Conservation (phyloP, 2,113 vertebrate species). For the Puma concolor region DNA sequence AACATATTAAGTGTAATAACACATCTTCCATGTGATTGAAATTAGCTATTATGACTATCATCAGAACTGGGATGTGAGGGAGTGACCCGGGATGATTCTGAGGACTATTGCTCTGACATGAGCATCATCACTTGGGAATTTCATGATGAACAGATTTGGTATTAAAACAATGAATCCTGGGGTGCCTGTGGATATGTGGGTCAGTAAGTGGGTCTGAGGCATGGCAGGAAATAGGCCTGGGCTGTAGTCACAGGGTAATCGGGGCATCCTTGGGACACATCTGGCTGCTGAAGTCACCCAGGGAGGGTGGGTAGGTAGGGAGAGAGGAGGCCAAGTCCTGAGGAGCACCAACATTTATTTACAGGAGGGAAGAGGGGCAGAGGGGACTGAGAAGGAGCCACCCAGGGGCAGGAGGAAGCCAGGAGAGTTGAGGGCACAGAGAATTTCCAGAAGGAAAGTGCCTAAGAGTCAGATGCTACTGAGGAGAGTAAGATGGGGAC, state of each 20-base stretch:
- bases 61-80: neutral
- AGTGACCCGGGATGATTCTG: neutral
- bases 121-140: neutral
- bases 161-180: neutral
- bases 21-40: neutral
- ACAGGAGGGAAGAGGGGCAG: neutral
- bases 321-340: constrained; percentile 33
- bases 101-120: neutral
- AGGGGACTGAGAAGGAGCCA: neutral
- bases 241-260: neutral
- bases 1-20: neutral
- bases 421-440: neutral
- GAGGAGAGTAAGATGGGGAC: neutral
- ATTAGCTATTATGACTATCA: neutral
- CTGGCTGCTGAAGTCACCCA: neutral
- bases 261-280: neutral
- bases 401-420: neutral
- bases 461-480: neutral
- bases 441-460: neutral
- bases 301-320: neutral
- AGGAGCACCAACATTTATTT: neutral
- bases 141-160: neutral
- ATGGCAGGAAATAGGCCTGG: neutral
- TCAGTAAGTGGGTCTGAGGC: neutral
- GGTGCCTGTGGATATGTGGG: neutral